Base-by-base conservation (phyloP, 2,797 vertebrate species). In the Paguma larvata region DNA sequence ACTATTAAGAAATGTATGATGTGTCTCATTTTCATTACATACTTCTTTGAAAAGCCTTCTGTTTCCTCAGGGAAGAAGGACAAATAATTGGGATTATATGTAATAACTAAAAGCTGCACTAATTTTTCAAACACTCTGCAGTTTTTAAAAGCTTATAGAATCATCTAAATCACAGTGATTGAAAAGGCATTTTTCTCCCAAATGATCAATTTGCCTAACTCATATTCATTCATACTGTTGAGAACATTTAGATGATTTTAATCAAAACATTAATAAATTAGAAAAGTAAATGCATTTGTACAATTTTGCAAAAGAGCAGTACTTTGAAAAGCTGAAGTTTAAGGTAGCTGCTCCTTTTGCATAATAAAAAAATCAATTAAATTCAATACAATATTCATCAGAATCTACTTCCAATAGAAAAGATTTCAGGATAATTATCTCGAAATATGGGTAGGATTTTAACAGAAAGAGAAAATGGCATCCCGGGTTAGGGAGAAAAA, bases 261-360 rank as follows among this genome's bases (percentile, higher is more conserved):
- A 97, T 91, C 80, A 98, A 98, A 98, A 95, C 93, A 94, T 97
- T 96, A 97, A 97, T 93, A 78, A 89, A 85, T 97, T 97, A 96
- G 89, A 94, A 97, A 97, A 94, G 65, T 86, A 97, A 97, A 59
- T 86, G 70, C 15, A 89, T 83, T 79, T 68, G 65, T 16, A 68
- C 59, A 70, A 85, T 97, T 63, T 1, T 93, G 84, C 89, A 94
- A 96, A 46, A 87, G 32, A 93, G 15, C n/a, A 93, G 62, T 34
- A 92, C 38, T 96, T 94, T n/a, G 13, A 94, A 87, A 34, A 82
- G 30, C 85, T 75, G 27, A 68, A 92, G n/a, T 88, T 88, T 94
- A 94, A 96, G 73, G 70, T 67, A 95, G 7, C 5, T 94, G 53
- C 91, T 94, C 2, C n/a, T 9, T 94, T 80, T 96, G 89, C 73